Evolutionary conservation across 2,113 vertebrate species (phyloP).

Genomic region (Piprites chloris): DNA sequence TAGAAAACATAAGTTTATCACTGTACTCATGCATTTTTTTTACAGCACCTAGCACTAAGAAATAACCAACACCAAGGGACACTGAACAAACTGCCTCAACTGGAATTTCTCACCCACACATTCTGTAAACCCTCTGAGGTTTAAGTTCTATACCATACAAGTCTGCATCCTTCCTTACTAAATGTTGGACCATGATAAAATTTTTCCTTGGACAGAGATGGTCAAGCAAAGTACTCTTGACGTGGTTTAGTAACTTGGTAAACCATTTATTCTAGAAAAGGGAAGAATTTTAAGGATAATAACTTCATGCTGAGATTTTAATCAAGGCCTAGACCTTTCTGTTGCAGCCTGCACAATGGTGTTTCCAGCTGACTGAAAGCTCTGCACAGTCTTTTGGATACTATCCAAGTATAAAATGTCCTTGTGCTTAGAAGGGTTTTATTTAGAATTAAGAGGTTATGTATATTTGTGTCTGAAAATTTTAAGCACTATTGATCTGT

Average conservation of each 20-base stretch:
- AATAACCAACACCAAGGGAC: background rate
- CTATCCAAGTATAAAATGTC: conserved; percentile 16
- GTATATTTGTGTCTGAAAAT: conserved; percentile 52
- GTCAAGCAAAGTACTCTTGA: background rate
- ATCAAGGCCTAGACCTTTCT: background rate
- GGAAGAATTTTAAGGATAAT: background rate
- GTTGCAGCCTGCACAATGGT: background rate
- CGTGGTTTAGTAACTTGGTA: background rate
- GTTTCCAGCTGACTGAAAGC: background rate
- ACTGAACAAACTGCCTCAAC: background rate
- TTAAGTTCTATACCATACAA: background rate
- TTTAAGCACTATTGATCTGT: conserved; percentile 61
- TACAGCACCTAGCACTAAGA: background rate
- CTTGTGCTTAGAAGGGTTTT: conserved; percentile 38
- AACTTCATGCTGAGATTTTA: background rate
- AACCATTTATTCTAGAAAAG: background rate
- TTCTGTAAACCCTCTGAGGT: background rate
- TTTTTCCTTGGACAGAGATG: background rate
- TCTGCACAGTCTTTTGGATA: background rate
- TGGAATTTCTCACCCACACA: background rate
- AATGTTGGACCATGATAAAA: background rate
- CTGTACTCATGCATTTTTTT: background rate
- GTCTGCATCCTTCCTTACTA: background rate
- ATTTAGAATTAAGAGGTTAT: conserved; percentile 54
- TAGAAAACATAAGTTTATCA: background rate